Base-by-base conservation (phyloP, 2,113 vertebrate genomes). In the Aythya baeri region DNA sequence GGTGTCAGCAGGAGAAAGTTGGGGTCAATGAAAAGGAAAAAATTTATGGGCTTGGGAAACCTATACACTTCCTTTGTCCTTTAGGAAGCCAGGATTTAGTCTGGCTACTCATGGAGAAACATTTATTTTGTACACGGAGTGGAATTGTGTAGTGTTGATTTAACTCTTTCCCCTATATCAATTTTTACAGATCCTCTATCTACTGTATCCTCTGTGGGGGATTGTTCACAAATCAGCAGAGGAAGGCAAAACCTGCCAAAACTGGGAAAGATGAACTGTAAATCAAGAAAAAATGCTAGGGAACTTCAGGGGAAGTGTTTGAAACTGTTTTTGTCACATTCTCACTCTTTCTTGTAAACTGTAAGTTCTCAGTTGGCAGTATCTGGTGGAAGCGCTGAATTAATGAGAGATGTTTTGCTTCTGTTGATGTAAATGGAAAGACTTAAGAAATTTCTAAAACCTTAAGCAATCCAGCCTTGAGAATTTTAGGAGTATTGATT, bases 241-340 rank as follows among this genome's bases (percentile, higher is more conserved):
- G 31, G 26, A 73, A 78, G 61, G 65, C 29, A 88, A 90, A 91
- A 61, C 27, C 21, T 89, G 61, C 78, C 91, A 94, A 86, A 91
- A 84, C 55, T 70, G 59, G 22, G 49, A 87, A 62, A 3, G 1
- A 27, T 63, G 29, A 71, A 52, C 36, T 63, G 26, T 79, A 86
- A 94, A 88, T 77, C 32, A 75, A 41, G 50, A 72, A 83, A 68
- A 80, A 2, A 2, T n/a, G 23, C 10, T 27, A 73, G n/a, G 38
- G n/a, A 70, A 72, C 46, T 67, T 76, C 25, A 52, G 7, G 31
- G 43, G 15, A 83, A 34, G 4, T 81, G 36, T 80, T 75, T 75
- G 57, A 83, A 93, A 52, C 6, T 38, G 23, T 38, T 93, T 94
- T 86, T 57, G n/a, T 78, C 50, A 23, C 11, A 20, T 54, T 83